Percentiles rank a stretch among this genome's conserved stretches.
Evolutionary conservation across 2,888 invertebrate genomes (phyloP).

Genomic region (Listrodromus nycthemerus): DNA sequence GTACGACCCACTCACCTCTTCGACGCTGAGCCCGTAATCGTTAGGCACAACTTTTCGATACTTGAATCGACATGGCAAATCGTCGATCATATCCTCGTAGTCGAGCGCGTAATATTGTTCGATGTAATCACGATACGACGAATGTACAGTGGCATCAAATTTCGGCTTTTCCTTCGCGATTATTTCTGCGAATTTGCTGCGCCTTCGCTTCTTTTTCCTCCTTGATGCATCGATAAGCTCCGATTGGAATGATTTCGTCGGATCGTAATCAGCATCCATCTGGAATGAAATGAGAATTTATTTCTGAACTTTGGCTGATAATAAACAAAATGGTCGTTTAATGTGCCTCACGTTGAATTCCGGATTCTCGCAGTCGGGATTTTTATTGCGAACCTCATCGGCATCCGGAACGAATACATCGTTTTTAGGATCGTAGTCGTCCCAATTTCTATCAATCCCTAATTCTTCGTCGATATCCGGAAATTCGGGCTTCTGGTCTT

Average conservation of each 20-base stretch:
- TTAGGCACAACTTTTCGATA: constrained; percentile 96
- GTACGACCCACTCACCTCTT: constrained; percentile 89
- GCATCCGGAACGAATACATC: constrained; percentile 79
- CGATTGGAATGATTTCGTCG: constrained; percentile 84
- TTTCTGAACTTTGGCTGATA: not conserved
- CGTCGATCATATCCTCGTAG: constrained; percentile 97
- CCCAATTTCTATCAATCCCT: constrained; percentile 89
- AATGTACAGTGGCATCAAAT: constrained; percentile 90
- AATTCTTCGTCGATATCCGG: constrained; percentile 92
- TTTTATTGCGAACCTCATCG: constrained; percentile 79
- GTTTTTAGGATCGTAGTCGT: constrained; percentile 86
- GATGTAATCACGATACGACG: constrained; percentile 94
- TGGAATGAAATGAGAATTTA: constrained; percentile 79
- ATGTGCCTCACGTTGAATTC: constrained; percentile 89
- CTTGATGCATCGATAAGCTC: constrained; percentile 87
- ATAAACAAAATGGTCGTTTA: not conserved
- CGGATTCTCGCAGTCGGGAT: constrained; percentile 91
- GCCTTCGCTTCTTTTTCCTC: constrained; percentile 88
- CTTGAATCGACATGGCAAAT: constrained; percentile 96
- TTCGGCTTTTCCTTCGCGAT: constrained; percentile 92
- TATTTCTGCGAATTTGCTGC: constrained; percentile 91
- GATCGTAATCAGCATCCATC: constrained; percentile 96
- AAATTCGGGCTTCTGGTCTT: constrained; percentile 93
- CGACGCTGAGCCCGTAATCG: constrained; percentile 94
- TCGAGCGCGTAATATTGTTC: constrained; percentile 98